phyloP scores from a whole-genome alignment of 2,888 invertebrate species.

The Melanostoma scalare region DNA sequence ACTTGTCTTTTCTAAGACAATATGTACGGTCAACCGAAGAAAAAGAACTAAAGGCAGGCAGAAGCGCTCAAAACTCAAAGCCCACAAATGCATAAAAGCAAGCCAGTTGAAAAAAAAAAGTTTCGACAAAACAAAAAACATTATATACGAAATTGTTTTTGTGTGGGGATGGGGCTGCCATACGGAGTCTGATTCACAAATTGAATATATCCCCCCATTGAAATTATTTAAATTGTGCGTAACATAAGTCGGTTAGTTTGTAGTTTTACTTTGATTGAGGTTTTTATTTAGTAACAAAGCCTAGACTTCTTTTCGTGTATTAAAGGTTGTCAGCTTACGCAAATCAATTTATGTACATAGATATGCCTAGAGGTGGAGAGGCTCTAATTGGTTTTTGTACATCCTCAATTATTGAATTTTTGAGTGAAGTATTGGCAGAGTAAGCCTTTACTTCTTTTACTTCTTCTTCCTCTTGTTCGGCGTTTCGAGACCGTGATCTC shows the following conservation, averaged over 20 bases:
- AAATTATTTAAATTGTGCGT: slow-evolving; percentile 71
- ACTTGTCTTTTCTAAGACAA: slow-evolving; percentile 41
- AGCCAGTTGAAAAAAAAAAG: background rate
- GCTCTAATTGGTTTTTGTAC: too few relatives aligned
- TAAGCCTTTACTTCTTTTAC: too few relatives aligned
- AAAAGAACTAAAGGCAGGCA: slow-evolving; percentile 53
- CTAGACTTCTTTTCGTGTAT: background rate
- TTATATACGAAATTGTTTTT: slow-evolving; percentile 50
- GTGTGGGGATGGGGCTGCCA: slow-evolving; percentile 65
- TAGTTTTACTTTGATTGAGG: slow-evolving; percentile 54
- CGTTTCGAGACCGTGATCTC: too few relatives aligned
- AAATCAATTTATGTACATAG: too few relatives aligned
- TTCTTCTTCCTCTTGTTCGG: too few relatives aligned
- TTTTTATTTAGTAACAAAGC: background rate
- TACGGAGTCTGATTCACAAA: slow-evolving; percentile 71
- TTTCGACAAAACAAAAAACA: slow-evolving; percentile 56
- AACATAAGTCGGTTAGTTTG: slow-evolving; percentile 57
- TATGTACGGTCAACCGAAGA: slow-evolving; percentile 36
- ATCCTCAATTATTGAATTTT: too few relatives aligned
- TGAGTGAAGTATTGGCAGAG: too few relatives aligned
- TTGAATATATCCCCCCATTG: slow-evolving; percentile 71
- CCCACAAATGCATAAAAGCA: slow-evolving; percentile 66
- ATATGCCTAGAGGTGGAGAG: too few relatives aligned
- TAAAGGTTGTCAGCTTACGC: slow-evolving; percentile 78
- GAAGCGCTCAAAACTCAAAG: slow-evolving; percentile 62